Base-by-base conservation (phyloP, 2,797 vertebrate species). In the Molossus molossus region DNA sequence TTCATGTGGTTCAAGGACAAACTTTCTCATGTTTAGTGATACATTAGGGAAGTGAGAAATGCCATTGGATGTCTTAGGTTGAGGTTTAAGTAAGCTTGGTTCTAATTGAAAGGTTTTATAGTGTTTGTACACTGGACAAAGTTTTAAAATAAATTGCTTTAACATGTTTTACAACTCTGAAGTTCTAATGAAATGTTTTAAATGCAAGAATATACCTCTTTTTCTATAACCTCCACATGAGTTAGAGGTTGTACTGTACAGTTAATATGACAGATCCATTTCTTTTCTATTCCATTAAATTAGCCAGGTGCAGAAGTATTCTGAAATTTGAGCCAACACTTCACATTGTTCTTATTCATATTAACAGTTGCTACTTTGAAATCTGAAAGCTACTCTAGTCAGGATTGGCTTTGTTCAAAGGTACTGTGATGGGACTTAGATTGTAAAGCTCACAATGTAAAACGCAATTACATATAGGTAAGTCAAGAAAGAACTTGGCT, bases 141-240 rank as follows among this genome's bases (percentile, higher is more conserved):
- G 48, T 57, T 91, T 83, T 94, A 50, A 88, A 88, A 72, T 87
- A 84, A 50, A 62, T 79, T 82, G 29, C 20, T 70, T 93, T 33
- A 72, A 70, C 48, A 45, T 18, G 58, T 33, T 84, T 85, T 75
- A 81, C 5, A 67, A 48, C 82, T 92, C 29, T 92, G 64, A 79
- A 27, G 40, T 75, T 72, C 10, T 72, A 73, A 70, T 67, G 65
- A 80, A 57, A 73, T 29, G 57, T 29, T 75, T 55, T 2, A 21
- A 86, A 90, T 53, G 11, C 17, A 50, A 58, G 45, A n/a, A 3
- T 69, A 48, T 57, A 64, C 23, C 17, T 60, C 4, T 64, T 85
- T 92, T 62, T 77, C 25, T 91, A 13, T 85, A 85, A 75, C 48
- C 15, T 27, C 15, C 18, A 84, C 13, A 29, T 85, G 76, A 90